phyloP scores from a whole-genome alignment of 2,797 vertebrate species.

The Pitangus sulphuratus region DNA sequence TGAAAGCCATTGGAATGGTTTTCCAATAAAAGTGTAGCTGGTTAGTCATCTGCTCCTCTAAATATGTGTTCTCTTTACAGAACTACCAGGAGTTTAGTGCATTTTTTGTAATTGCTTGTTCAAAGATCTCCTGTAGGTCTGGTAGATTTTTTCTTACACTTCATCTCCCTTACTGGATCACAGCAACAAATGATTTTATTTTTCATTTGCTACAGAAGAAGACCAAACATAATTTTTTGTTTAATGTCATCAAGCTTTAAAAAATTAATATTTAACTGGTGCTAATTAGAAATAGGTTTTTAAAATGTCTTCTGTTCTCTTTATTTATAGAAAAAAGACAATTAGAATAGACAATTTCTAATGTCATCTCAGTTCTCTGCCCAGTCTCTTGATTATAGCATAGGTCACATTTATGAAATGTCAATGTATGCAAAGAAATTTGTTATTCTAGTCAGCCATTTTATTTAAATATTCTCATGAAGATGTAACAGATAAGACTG shows the following conservation, averaged over 20 bases:
- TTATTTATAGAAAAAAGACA: constrained; percentile 12
- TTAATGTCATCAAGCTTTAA: constrained; percentile 12
- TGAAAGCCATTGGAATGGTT: background rate
- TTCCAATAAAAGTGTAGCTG: background rate
- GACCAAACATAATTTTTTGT: background rate
- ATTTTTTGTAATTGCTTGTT: background rate
- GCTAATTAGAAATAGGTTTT: constrained; percentile 16
- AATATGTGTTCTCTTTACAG: background rate
- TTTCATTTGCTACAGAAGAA: background rate
- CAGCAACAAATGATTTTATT: background rate
- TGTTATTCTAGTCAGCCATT: background rate
- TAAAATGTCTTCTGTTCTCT: background rate
- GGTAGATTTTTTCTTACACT: background rate
- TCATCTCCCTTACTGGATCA: background rate
- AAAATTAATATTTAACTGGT: background rate
- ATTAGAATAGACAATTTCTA: background rate
- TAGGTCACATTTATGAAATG: constrained; percentile 48
- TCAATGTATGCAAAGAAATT: constrained; percentile 37
- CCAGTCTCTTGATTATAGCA: constrained; percentile 24
- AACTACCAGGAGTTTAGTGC: background rate
- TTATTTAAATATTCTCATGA: constrained; percentile 31
- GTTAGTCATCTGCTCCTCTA: background rate
- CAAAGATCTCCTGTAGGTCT: background rate
- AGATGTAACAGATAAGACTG: background rate
- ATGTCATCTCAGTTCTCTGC: background rate